These are phyloP conservation scores for Pediacus dermestoides DNA, from an alignment of 2,888 invertebrate species.

Conservation along the genomic window DNA sequence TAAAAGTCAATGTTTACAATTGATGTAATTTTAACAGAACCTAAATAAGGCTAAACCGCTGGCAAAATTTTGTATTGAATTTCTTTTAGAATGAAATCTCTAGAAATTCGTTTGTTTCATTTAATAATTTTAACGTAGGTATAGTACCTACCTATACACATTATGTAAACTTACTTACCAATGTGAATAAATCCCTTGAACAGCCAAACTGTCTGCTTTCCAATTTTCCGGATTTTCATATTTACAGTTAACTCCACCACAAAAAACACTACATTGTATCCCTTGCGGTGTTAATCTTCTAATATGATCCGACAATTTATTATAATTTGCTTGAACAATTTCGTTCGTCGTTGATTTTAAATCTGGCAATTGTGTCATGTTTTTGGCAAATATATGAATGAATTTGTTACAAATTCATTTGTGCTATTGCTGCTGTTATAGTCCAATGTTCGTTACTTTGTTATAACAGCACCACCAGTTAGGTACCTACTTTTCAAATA, in stretches of 20 bases:
- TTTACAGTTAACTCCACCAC: conserved; percentile 77
- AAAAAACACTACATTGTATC: conserved; percentile 77
- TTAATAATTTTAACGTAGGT: too few relatives aligned
- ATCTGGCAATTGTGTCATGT: conserved; percentile 34
- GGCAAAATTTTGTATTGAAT: too few relatives aligned
- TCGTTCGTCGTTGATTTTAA: conserved; percentile 34
- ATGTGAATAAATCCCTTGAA: conserved; percentile 78
- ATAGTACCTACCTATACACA: too few relatives aligned
- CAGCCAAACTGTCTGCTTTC: conserved; percentile 61
- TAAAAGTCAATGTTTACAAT: too few relatives aligned
- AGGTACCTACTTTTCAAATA: conserved; percentile 10
- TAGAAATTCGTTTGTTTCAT: too few relatives aligned
- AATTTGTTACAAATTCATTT: background rate
- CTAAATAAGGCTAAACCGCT: too few relatives aligned
- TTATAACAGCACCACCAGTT: background rate
- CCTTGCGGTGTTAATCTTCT: conserved; percentile 65
- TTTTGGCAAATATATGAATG: conserved; percentile 2
- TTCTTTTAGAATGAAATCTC: too few relatives aligned
- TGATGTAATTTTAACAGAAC: too few relatives aligned
- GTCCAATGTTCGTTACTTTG: background rate
- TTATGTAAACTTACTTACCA: too few relatives aligned
- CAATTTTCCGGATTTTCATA: conserved; percentile 69
- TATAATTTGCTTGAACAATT: conserved; percentile 50
- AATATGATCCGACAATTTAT: conserved; percentile 55
- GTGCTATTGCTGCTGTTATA: background rate